Percentiles rank a stretch among this genome's conserved stretches.
Conservation (phyloP, 2,797 vertebrate species). For the Antrozous pallidus region DNA sequence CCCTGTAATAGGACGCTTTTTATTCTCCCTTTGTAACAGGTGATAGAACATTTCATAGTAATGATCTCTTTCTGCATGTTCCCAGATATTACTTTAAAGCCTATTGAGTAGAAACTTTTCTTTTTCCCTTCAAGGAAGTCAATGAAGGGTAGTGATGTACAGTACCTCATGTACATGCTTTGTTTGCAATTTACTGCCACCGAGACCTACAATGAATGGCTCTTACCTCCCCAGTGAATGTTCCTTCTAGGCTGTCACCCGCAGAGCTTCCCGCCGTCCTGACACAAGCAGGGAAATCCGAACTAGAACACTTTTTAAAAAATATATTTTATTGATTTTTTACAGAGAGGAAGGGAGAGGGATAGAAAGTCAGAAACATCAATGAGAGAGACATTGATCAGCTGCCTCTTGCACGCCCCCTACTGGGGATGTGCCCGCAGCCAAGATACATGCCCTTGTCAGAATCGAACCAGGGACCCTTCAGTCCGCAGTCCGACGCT, state of each 20-base stretch:
- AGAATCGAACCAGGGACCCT: too few species aligned
- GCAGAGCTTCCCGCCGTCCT: neutral
- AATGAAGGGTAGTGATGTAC: neutral
- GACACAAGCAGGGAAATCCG: neutral
- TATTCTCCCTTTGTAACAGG: constrained; percentile 42
- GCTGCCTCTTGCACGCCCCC: too few species aligned
- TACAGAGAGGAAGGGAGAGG: too few species aligned
- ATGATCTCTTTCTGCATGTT: constrained; percentile 41
- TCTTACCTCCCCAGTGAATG: neutral
- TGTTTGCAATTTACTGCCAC: constrained; percentile 6
- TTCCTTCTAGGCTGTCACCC: neutral
- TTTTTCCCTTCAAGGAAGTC: constrained; percentile 48
- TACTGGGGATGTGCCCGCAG: too few species aligned
- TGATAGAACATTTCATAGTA: constrained; percentile 64
- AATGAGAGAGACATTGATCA: too few species aligned
- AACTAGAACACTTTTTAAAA: neutral
- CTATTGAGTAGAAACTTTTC: neutral
- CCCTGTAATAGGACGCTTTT: constrained; percentile 26
- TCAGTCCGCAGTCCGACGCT: too few species aligned
- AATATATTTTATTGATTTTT: too few species aligned
- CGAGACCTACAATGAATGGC: neutral
- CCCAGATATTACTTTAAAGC: constrained; percentile 43
- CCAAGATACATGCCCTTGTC: too few species aligned
- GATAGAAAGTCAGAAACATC: too few species aligned
- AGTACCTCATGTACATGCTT: neutral